Base-by-base conservation (phyloP, 2,888 invertebrate genomes). In the Lymantria dispar region DNA sequence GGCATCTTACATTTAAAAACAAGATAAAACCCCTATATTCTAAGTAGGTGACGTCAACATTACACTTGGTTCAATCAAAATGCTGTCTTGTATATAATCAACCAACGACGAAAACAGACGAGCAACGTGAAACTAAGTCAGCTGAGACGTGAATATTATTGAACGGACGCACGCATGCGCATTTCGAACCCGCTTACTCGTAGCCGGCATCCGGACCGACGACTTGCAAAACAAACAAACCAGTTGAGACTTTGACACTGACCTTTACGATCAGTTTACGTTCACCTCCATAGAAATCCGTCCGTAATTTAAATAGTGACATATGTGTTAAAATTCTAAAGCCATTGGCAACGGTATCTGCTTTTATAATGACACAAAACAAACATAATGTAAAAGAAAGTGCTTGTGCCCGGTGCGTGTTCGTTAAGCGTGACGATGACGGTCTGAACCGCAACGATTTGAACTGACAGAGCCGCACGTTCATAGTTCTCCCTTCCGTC, bases 331-430 rank as follows among this genome's bases (percentile, higher is more conserved):
- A 38, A 46, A 38, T 51, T 44, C 43, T 11, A 49, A 42, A 52
- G 22, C 47, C 53, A 33, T 14, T 55, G 45, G 40, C 50, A 52
- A 48, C 52, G 41, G 45, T 54, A 44, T 45, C 40, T 54, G 47
- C 45, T 43, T 47, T 52, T 64, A 47, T 55, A 66, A 54, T 58
- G 57, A 59, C 51, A 64, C 61, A 77, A 78, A 76, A 75, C 64
- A 77, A 83, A 81, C 78, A 80, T 77, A 82, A 78, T 83, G 80
- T 77, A 82, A 82, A 88, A 86, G 88, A 88, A 90, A 90, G 88
- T 89, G 86, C 73, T 76, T 69, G 74, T 76, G 73, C 74, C n/a
- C 74, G 68, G 70, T 64, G 64, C 66, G 72, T 71, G 75, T 57
- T 68, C 80, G 80, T 64, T 68, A 60, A 85, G 83, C 85, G 83